Conservation (phyloP, 1,140 invertebrate species). For the Helicoverpa armigera region DNA sequence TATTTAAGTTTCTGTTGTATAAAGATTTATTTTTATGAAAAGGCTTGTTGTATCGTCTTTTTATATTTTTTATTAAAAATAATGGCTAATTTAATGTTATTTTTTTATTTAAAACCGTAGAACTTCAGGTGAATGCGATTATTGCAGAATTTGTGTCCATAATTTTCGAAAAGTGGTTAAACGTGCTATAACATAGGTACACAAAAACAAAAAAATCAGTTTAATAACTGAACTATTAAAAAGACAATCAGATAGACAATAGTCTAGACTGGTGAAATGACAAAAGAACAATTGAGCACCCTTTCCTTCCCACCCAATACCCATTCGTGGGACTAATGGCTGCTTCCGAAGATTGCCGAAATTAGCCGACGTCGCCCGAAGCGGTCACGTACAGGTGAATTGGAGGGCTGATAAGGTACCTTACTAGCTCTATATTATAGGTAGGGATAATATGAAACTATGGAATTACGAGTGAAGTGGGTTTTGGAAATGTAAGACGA, state of each 20-base stretch:
- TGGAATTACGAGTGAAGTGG: slow-evolving; percentile 11
- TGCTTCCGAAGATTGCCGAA: neutral
- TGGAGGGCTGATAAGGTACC: slow-evolving; percentile 19
- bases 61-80: slow-evolving; percentile 30
- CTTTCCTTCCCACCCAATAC: neutral
- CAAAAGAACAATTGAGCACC: neutral
- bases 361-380: slow-evolving; percentile 25
- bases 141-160: too few relatives aligned
- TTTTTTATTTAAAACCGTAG: neutral
- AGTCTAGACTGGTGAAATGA: neutral
- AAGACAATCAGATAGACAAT: neutral
- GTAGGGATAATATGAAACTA: neutral
- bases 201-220: too few relatives aligned
- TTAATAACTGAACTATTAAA: too few relatives aligned
- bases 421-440: neutral
- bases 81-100: neutral
- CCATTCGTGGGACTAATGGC: neutral
- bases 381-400: slow-evolving; percentile 29
- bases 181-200: too few relatives aligned
- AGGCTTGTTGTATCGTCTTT: neutral
- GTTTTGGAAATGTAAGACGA: too few relatives aligned
- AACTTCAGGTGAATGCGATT: too few relatives aligned
- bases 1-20: neutral
- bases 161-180: too few relatives aligned
- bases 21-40: neutral